These are phyloP conservation scores for Tiaroga cobitis DNA, from an alignment of 2,797 vertebrate species.

Conservation along the genomic window DNA sequence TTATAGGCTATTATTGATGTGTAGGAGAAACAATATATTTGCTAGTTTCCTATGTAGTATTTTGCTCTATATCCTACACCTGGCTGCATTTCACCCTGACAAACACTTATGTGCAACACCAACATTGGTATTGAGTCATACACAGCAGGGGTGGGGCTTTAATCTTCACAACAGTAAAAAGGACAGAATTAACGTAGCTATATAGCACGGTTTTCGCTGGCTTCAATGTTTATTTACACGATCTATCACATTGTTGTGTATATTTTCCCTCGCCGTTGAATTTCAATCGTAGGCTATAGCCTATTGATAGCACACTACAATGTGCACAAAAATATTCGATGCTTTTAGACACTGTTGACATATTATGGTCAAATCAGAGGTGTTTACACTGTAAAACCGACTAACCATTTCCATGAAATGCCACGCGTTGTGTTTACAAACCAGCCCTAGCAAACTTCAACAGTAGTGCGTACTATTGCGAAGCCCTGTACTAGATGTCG, in stretches of 20 bases:
- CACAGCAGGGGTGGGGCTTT: conserved; percentile 53
- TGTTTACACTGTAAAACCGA: conserved; percentile 2
- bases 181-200: not conserved
- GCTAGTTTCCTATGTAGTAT: not conserved
- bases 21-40: not conserved
- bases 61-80: conserved; percentile 6
- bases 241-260: not conserved
- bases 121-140: conserved; percentile 62
- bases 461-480: conserved; percentile 54
- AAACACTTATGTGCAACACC: conserved; percentile 60
- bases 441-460: conserved; percentile 22
- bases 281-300: not conserved
- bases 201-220: not conserved
- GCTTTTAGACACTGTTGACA: not conserved
- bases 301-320: not conserved
- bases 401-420: conserved; percentile 34
- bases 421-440: conserved; percentile 25
- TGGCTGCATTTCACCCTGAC: conserved; percentile 40
- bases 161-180: not conserved
- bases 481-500: conserved; percentile 61
- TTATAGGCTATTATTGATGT: not conserved
- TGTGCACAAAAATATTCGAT: not conserved
- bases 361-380: not conserved
- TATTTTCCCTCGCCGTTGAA: not conserved
- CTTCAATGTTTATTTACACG: not conserved